A percentile compares a stretch with the other conserved stretches of the same genome.
phyloP scores from a whole-genome alignment of 2,888 invertebrate genomes.

The Drosophila prolongata region DNA sequence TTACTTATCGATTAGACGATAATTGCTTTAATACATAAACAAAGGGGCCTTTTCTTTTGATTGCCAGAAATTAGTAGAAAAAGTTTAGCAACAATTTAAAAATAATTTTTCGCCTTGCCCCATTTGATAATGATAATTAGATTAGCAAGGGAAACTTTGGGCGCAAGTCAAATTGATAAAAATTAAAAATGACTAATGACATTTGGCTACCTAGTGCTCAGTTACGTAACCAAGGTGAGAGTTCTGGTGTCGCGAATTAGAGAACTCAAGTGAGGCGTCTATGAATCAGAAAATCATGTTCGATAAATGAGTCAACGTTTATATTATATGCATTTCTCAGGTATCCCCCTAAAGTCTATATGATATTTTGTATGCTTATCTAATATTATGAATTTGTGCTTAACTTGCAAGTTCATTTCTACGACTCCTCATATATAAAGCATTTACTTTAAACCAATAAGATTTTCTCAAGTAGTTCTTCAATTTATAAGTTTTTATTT shows the following conservation, averaged over 20 bases:
- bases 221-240: constrained; percentile 47
- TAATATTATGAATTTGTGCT: background rate
- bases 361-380: constrained; percentile 4
- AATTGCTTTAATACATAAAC: constrained; percentile 27
- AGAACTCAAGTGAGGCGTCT: constrained; percentile 28
- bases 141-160: constrained; percentile 47
- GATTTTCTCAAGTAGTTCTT: background rate
- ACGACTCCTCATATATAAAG: background rate
- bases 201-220: constrained; percentile 24
- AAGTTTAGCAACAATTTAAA: constrained; percentile 1
- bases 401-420: no score
- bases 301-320: constrained; percentile 40
- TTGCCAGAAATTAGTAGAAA: constrained; percentile 9
- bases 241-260: constrained; percentile 7
- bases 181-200: constrained; percentile 57
- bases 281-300: constrained; percentile 56
- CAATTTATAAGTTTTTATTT: background rate
- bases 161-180: constrained; percentile 10
- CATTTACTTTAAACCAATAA: no score
- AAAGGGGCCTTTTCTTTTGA: background rate
- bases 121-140: constrained; percentile 55
- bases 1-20: constrained; percentile 52
- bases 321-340: constrained; percentile 7
- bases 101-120: constrained; percentile 29
- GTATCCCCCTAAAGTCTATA: background rate